Percentiles rank a stretch among this genome's conserved stretches.
phyloP scores from a whole-genome alignment of 2,113 vertebrate species.

The human region DNA sequence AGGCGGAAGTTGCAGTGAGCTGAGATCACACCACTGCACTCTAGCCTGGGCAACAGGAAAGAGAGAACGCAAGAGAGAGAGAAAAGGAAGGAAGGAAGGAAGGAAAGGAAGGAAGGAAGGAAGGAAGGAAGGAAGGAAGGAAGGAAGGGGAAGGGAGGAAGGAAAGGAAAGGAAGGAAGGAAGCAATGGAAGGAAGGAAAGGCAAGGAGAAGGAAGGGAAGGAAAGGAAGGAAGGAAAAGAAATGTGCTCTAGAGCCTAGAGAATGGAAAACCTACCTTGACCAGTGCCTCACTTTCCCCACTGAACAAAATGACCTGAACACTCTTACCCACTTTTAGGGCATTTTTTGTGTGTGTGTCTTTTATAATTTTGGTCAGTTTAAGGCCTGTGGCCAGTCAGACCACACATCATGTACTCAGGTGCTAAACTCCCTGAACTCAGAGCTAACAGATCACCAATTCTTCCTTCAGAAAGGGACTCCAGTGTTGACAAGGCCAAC shows the following conservation, averaged over 20 bases:
- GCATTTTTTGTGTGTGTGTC: not conserved
- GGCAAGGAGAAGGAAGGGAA: too few relatives aligned
- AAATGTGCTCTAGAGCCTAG: not conserved
- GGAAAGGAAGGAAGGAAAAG: too few relatives aligned
- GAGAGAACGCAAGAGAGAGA: too few relatives aligned
- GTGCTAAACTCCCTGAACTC: not conserved
- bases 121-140: too few relatives aligned
- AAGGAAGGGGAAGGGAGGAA: rapidly evolving
- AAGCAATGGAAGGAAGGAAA: too few relatives aligned
- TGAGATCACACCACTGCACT: too few relatives aligned
- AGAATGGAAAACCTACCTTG: not conserved
- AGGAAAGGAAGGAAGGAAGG: rapidly evolving
- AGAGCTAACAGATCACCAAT: not conserved
- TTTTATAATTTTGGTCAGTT: not conserved
- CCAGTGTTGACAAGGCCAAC: not conserved
- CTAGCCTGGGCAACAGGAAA: too few relatives aligned
- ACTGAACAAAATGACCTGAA: not conserved
- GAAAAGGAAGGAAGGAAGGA: too few relatives aligned
- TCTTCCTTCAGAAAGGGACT: not conserved
- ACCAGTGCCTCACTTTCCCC: not conserved
- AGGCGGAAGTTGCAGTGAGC: too few relatives aligned
- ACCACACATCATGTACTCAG: not conserved
- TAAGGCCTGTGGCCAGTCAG: not conserved
- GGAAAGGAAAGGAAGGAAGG: rapidly evolving
- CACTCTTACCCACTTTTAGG: too few relatives aligned